Conservation (phyloP, 2,797 vertebrate species). For the Leptodactylus fallax region DNA sequence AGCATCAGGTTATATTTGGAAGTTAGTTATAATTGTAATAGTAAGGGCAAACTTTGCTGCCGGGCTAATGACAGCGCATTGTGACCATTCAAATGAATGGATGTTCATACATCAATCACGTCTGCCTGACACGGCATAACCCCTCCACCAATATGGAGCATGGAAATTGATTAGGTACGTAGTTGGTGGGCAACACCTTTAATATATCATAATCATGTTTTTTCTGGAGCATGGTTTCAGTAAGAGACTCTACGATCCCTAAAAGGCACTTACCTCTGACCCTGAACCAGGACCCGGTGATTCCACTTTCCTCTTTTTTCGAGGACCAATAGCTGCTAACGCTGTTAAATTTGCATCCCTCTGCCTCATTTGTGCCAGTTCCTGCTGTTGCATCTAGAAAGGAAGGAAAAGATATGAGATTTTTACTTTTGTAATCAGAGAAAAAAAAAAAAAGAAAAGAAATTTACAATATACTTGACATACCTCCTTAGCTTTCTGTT, state of each 20-base stretch:
- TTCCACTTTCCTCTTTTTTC: conserved; percentile 93
- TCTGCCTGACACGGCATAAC: too few relatives aligned
- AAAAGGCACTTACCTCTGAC: conserved; percentile 81
- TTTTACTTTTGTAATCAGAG: background rate
- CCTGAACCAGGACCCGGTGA: conserved; percentile 84
- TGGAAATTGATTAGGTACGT: too few relatives aligned
- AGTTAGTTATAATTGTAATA: too few relatives aligned
- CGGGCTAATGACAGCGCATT: too few relatives aligned
- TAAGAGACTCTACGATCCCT: background rate
- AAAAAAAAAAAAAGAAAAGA: background rate
- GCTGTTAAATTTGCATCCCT: conserved; percentile 96
- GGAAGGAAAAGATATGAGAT: background rate
- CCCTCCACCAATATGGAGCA: too few relatives aligned
- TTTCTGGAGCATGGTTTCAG: background rate
- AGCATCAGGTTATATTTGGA: too few relatives aligned
- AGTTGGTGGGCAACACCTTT: too few relatives aligned
- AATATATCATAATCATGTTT: too few relatives aligned
- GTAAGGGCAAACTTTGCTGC: too few relatives aligned
- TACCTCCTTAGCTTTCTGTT: conserved; percentile 97
- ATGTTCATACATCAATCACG: too few relatives aligned
- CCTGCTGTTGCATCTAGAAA: conserved; percentile 96
- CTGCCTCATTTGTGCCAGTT: conserved; percentile 95
- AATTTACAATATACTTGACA: conserved; percentile 36
- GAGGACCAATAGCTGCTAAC: conserved; percentile 93
- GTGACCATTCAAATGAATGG: too few relatives aligned